Evolutionary conservation across 1,140 invertebrate species (phyloP), one percentile per base, ranked within the genome.

Genomic region (Adoxophyes honmai): DNA sequence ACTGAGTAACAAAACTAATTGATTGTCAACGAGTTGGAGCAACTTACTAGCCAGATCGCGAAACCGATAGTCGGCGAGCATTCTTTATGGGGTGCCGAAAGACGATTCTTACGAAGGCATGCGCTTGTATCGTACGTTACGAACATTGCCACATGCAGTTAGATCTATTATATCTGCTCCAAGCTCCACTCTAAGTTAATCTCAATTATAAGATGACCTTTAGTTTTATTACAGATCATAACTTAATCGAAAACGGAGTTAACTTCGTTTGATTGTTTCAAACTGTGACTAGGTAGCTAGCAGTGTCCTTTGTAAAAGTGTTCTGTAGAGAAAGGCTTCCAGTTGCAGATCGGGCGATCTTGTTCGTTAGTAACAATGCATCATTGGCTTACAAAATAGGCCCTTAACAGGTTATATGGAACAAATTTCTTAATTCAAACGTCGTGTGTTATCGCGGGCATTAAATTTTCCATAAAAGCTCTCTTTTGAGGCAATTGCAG

Each of bases 341-440:
- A n/a, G n/a, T n/a, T n/a, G 37, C 37, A 44, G 16, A 44, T 44
- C 39, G 15, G 15, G 18, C 39, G 39, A 44, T 44, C 39, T 44
- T 6, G 21, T 28, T 28, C 6, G 21, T 28, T 28, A 21, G 16
- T 16, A 9, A 28, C 42, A 48, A 28, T 28, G 42, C 18, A 48
- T 48, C 42, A 28, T 6, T 28, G 21, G 16, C 18, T 48, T 48
- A 48, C 42, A 48, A 48, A 48, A 48, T 48, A 28, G 18, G 18
- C n/a, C 42, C 42, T 48, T 21, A 48, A 28, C 18, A 21, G 42
- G 42, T 48, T 48, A 48, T 48, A 48, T 48, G 10, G 42, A 48
- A 48, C 42, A 48, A 48, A 48, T 48, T 48, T 48, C 42, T 48
- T 48, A 48, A 48, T 48, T 48, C 42, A n/a, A 10, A 11, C 21